These are phyloP conservation scores for Elysia chlorotica DNA, from an alignment of 1,140 invertebrate genomes.

Conservation along the genomic window DNA sequence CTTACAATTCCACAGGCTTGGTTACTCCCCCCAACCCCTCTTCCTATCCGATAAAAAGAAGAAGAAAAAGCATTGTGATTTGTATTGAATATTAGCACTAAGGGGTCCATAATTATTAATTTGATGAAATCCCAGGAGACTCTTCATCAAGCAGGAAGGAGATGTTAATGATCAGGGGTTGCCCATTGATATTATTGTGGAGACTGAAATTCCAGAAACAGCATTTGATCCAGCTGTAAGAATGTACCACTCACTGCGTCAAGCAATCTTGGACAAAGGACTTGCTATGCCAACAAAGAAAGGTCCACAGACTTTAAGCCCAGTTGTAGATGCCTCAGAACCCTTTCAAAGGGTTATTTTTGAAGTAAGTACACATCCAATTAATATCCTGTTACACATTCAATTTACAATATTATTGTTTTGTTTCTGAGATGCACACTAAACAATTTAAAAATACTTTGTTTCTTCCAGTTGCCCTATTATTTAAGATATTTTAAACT, in stretches of 20 bases:
- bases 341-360: neutral
- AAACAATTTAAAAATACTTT: too few relatives aligned
- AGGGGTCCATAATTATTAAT: too few relatives aligned
- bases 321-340: neutral
- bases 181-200: slow-evolving; percentile 42
- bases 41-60: too few relatives aligned
- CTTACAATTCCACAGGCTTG: too few relatives aligned
- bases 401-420: too few relatives aligned
- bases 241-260: slow-evolving; percentile 31
- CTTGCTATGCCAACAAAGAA: slow-evolving; percentile 37
- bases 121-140: neutral
- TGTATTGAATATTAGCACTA: too few relatives aligned
- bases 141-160: slow-evolving; percentile 17
- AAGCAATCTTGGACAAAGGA: slow-evolving; percentile 34
- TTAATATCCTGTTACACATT: too few relatives aligned
- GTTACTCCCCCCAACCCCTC: too few relatives aligned
- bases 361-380: neutral
- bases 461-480: too few relatives aligned
- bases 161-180: slow-evolving; percentile 15
- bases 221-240: slow-evolving; percentile 39
- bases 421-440: too few relatives aligned
- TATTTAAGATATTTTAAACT: too few relatives aligned
- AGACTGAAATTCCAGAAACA: slow-evolving; percentile 40
- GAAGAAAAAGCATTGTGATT: too few relatives aligned
- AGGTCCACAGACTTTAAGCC: neutral